phyloP scores from a whole-genome alignment of 2,888 invertebrate species.

The Sinelater perroti region DNA sequence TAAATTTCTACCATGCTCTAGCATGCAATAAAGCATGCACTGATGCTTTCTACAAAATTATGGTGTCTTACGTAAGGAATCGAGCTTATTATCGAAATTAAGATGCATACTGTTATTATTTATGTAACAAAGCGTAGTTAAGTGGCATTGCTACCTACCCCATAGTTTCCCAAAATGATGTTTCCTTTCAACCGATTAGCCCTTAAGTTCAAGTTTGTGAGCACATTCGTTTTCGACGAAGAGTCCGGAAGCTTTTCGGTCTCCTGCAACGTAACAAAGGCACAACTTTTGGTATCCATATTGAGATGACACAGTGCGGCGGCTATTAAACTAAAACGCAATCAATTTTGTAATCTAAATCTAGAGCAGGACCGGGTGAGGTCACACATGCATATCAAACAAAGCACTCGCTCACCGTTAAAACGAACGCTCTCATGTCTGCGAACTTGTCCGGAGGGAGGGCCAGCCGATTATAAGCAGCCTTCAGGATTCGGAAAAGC shows the following conservation, averaged over 20 bases:
- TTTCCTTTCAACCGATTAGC: constrained; percentile 83
- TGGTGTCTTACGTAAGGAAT: not conserved
- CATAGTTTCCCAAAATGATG: constrained; percentile 86
- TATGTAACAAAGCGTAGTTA: not conserved
- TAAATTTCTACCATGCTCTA: not conserved
- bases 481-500: constrained; percentile 68
- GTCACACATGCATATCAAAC: constrained; percentile 17
- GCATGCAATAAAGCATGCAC: constrained; percentile 7
- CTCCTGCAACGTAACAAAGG: constrained; percentile 46
- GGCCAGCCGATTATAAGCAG: constrained; percentile 65
- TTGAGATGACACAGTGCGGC: no score
- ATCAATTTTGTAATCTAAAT: constrained; percentile 15
- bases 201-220: constrained; percentile 78
- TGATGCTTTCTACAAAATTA: constrained; percentile 9
- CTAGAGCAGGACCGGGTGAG: constrained; percentile 8
- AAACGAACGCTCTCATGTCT: constrained; percentile 67
- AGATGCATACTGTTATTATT: not conserved
- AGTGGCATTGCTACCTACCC: constrained; percentile 67
- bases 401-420: constrained; percentile 60
- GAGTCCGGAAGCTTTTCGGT: constrained; percentile 55
- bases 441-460: constrained; percentile 62
- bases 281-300: not conserved
- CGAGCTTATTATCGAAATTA: constrained; percentile 1
- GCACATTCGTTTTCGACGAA: constrained; percentile 58
- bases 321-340: not conserved